These are phyloP conservation scores for Stichodactyla mertensii DNA, from an alignment of 64 coral and sea anemone genomes.

Conservation along the genomic window DNA sequence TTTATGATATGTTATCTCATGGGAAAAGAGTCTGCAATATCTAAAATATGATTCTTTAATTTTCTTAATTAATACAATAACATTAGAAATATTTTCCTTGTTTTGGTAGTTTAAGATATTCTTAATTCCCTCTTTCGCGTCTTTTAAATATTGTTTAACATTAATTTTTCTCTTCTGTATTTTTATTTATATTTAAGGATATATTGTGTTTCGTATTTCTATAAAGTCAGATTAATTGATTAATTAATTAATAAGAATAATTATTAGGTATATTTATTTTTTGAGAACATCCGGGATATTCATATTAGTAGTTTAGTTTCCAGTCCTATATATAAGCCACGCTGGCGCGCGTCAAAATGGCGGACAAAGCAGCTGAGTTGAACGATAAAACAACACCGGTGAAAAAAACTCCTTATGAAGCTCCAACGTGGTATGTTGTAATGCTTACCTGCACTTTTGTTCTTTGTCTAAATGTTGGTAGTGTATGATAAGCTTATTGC, in stretches of 20 bases:
- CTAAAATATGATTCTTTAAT: too few relatives aligned
- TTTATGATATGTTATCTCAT: not conserved
- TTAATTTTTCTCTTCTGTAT: too few relatives aligned
- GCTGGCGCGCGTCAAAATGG: conserved; percentile 1
- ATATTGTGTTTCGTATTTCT: too few relatives aligned
- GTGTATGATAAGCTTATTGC: not conserved
- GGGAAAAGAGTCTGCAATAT: not conserved
- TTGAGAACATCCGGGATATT: conserved; percentile 51
- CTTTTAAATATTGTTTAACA: too few relatives aligned
- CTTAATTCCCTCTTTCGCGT: too few relatives aligned
- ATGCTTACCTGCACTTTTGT: not conserved
- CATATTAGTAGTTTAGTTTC: not conserved
- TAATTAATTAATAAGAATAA: too few relatives aligned
- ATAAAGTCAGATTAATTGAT: too few relatives aligned
- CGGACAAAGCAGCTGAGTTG: conserved; percentile 61
- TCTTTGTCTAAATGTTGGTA: not conserved
- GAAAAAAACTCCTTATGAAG: conserved; percentile 51
- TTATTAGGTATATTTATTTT: too few relatives aligned
- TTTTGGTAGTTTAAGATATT: too few relatives aligned
- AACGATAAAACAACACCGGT: conserved; percentile 41
- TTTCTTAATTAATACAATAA: too few relatives aligned
- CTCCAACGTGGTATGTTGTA: conserved; percentile 71
- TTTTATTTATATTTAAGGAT: too few relatives aligned
- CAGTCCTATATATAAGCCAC: conserved; percentile 23
- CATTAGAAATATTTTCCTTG: too few relatives aligned